phyloP scores from a whole-genome alignment of 2,888 invertebrate species.

The Ophion slaviceki region DNA sequence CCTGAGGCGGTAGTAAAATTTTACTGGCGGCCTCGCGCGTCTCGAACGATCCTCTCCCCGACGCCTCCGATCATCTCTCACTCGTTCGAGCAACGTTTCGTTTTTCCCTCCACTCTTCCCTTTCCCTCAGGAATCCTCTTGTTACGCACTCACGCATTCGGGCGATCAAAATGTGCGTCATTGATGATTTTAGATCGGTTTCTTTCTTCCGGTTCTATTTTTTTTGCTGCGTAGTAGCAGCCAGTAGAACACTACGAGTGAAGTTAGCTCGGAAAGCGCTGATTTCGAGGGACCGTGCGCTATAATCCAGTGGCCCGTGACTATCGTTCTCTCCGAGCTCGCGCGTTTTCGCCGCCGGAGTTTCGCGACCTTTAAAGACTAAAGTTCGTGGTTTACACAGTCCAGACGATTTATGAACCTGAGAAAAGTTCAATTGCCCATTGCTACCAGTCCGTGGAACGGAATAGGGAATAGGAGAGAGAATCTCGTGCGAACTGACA shows the following conservation, averaged over 20 bases:
- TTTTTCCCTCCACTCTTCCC: constrained; percentile 16
- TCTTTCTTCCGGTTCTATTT: constrained; percentile 27
- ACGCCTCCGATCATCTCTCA: constrained; percentile 53
- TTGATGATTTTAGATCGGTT: constrained; percentile 47
- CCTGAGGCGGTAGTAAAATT: constrained; percentile 64
- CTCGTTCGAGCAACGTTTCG: constrained; percentile 43
- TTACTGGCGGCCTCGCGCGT: constrained; percentile 60
- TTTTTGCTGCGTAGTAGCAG: background rate
- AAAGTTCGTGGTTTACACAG: constrained; percentile 81
- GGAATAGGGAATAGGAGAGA: constrained; percentile 5
- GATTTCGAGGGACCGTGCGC: constrained; percentile 10
- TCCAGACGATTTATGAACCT: constrained; percentile 77
- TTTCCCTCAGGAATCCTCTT: constrained; percentile 46
- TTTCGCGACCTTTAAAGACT: constrained; percentile 81
- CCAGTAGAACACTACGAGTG: no score
- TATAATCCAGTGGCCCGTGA: constrained; percentile 54
- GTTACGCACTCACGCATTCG: constrained; percentile 26
- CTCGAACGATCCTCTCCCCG: constrained; percentile 58
- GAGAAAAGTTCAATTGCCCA: constrained; percentile 78
- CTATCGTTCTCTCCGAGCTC: constrained; percentile 45
- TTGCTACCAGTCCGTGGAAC: constrained; percentile 33
- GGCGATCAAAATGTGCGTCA: constrained; percentile 54
- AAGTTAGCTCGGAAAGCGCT: no score
- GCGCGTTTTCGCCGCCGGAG: constrained; percentile 67
- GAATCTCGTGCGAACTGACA: background rate